Evolutionary conservation across 2,888 invertebrate genomes (phyloP).

Genomic region (Ophion ventricosus): DNA sequence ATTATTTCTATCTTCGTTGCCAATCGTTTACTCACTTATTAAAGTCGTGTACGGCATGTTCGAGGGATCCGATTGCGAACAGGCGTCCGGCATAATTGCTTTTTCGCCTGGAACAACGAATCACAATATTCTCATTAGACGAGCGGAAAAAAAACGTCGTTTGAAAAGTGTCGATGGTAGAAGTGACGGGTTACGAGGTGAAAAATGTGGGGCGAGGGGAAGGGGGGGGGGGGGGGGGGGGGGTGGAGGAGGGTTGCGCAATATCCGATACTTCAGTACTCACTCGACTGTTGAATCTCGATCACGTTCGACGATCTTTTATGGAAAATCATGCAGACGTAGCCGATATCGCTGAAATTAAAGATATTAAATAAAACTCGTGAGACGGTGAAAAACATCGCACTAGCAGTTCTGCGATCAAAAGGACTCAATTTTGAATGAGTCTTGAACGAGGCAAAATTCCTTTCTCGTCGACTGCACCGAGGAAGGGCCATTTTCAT

Average conservation of each 20-base stretch:
- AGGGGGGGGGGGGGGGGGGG: not conserved
- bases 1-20: not conserved
- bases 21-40: slow-evolving; percentile 85
- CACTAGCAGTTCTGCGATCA: not conserved
- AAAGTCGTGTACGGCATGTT: slow-evolving; percentile 86
- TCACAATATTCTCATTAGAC: slow-evolving; percentile 54
- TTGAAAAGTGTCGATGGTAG: not conserved
- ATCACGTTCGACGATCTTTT: slow-evolving; percentile 89
- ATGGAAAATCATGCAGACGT: slow-evolving; percentile 90
- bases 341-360: slow-evolving; percentile 89
- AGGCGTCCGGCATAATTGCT: slow-evolving; percentile 86
- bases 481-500: not conserved
- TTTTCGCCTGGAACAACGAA: slow-evolving; percentile 78
- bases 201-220: not conserved
- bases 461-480: not conserved
- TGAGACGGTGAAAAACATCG: slow-evolving; percentile 15
- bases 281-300: slow-evolving; percentile 88
- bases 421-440: not conserved
- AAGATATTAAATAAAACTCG: slow-evolving; percentile 36
- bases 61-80: slow-evolving; percentile 85
- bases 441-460: not conserved
- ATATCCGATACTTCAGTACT: slow-evolving; percentile 69
- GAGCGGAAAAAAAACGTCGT: not conserved
- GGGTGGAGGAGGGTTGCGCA: not conserved
- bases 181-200: not conserved